Percentiles rank a stretch among this genome's conserved stretches.
These are phyloP conservation scores for Cyanoderma ruficeps DNA, from an alignment of 2,113 vertebrate species.

Conservation along the genomic window DNA sequence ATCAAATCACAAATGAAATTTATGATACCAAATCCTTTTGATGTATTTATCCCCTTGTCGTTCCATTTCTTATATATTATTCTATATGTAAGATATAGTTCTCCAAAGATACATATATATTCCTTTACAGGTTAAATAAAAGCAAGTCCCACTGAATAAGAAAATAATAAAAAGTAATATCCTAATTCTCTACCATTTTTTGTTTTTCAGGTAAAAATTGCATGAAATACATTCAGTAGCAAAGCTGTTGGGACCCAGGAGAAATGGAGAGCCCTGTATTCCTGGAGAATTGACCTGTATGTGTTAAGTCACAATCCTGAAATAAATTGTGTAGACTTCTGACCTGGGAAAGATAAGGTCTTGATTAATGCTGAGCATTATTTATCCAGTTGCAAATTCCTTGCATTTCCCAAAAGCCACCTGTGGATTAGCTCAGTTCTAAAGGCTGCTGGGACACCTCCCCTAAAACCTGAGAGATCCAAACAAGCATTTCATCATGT, in stretches of 20 bases:
- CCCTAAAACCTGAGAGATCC: background rate
- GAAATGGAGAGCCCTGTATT: slow-evolving; percentile 31
- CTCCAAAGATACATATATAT: slow-evolving; percentile 58
- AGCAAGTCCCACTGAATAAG: slow-evolving; percentile 55
- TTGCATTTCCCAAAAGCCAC: background rate
- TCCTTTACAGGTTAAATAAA: slow-evolving; percentile 69
- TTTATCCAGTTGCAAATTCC: background rate
- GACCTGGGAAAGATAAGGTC: background rate
- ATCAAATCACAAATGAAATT: slow-evolving; percentile 41
- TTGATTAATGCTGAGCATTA: background rate
- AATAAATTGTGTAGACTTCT: background rate
- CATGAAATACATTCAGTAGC: slow-evolving; percentile 50
- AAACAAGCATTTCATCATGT: background rate
- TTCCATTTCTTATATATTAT: slow-evolving; percentile 67
- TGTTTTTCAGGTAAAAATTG: slow-evolving; percentile 48
- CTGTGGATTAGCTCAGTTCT: background rate
- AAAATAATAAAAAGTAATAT: slow-evolving; percentile 61
- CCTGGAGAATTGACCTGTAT: slow-evolving; percentile 5
- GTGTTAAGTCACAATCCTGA: background rate
- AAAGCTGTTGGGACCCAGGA: slow-evolving; percentile 10
- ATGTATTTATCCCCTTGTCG: slow-evolving; percentile 52
- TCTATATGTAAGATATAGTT: slow-evolving; percentile 59
- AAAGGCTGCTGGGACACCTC: background rate
- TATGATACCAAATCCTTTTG: slow-evolving; percentile 52
- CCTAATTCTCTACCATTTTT: slow-evolving; percentile 43